Base-by-base conservation (phyloP, 2,113 vertebrate genomes). In the Leptodactylus fuscus region DNA sequence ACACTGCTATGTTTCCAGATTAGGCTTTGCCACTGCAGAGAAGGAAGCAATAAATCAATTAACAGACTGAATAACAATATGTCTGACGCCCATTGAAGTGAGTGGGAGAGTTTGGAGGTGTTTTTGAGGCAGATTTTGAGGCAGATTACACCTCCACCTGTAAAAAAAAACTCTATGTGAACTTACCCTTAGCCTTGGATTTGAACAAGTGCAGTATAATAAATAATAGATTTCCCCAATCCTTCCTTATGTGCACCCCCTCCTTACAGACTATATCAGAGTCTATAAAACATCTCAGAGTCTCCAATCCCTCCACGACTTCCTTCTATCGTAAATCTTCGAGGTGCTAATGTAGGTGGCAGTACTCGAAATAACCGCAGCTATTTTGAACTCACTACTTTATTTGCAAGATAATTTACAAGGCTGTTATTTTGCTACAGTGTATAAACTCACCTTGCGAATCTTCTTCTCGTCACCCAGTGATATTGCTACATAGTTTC, bases 301-400 rank as follows among this genome's bases (percentile, higher is more conserved):
- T 58, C 34, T 22, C 76, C 7, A 34, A 38, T 24, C 1, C 24
- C 24, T 27, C 24, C 36, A 34, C 29, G 5, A 53, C 76, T 58
- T n/a, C n/a, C n/a, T n/a, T n/a, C 32, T 78, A 20, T 55, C 38
- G 58, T 78, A 78, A 78, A 78, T 78, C 76, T 58, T n/a, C 34
- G 13, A 16, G 20, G 32, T 20, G 29, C 5, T 55, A 38, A 34
- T 38, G 51, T 38, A 51, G 20, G 49, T 36, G 22, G n/a, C 32
- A 24, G 2, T n/a, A 22, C 29, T 41, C 24, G 38, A 78, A 78
- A 32, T 78, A 58, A 78, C 55, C 58, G 49, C 34, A 55, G 32
- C 76, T 58, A 53, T 78, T 58, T 38, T 78, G 27, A 38, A 38
- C 51, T 12, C 58, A 58, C 58, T n/a, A 16, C 76, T 78, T 78